Evolutionary conservation across 2,888 invertebrate species (phyloP).

Genomic region (Epiblema foenella): DNA sequence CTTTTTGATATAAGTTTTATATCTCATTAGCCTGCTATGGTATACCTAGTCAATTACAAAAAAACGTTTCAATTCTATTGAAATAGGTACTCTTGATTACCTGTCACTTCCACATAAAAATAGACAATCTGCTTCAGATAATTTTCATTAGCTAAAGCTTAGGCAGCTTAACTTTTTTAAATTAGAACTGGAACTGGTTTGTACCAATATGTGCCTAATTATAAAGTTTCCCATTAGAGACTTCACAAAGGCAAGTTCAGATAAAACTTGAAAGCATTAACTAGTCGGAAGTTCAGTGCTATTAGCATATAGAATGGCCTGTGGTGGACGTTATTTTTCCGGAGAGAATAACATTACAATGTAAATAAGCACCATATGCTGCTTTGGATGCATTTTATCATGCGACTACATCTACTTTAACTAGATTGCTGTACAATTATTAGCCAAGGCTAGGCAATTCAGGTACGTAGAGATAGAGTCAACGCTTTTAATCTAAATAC

Average conservation of each 20-base stretch:
- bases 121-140: neutral
- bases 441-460: neutral
- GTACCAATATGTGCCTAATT: slow-evolving; percentile 41
- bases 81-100: neutral
- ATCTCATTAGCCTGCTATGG: too few relatives aligned
- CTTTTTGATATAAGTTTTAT: too few relatives aligned
- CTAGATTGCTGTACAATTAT: neutral
- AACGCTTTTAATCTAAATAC: neutral
- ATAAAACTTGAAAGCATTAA: slow-evolving; percentile 63
- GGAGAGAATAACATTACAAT: slow-evolving; percentile 65
- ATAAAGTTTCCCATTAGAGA: slow-evolving; percentile 46
- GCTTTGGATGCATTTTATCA: slow-evolving; percentile 56
- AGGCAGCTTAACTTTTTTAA: neutral
- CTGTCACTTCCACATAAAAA: neutral
- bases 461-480: neutral
- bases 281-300: slow-evolving; percentile 58
- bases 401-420: slow-evolving; percentile 9
- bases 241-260: slow-evolving; percentile 48
- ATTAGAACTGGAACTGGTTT: slow-evolving; percentile 14
- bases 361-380: slow-evolving; percentile 63
- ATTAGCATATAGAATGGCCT: slow-evolving; percentile 69
- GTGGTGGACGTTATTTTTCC: slow-evolving; percentile 64
- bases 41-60: too few relatives aligned
- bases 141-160: neutral
- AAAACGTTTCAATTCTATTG: too few relatives aligned